phyloP scores from a whole-genome alignment of 2,888 invertebrate genomes.

The Oeneis ivallda region DNA sequence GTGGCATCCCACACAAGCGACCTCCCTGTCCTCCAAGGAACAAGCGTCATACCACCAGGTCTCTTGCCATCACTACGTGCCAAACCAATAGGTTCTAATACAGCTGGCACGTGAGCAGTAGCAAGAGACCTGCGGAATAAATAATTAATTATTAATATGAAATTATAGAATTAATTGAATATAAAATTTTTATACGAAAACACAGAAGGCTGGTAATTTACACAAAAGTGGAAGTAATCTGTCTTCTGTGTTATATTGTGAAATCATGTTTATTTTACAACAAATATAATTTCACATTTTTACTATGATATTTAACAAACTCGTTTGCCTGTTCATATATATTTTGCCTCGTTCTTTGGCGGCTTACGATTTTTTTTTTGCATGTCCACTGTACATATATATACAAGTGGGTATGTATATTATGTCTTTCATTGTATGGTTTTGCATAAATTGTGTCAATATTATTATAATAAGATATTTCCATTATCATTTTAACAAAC shows the following conservation, averaged over 20 bases:
- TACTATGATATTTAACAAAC: neutral
- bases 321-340: slow-evolving; percentile 34
- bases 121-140: too few relatives aligned
- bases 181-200: too few relatives aligned
- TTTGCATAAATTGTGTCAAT: slow-evolving; percentile 15
- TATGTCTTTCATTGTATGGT: slow-evolving; percentile 18
- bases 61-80: too few relatives aligned
- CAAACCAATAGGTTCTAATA: too few relatives aligned
- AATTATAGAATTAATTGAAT: too few relatives aligned
- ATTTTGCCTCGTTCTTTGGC: slow-evolving; percentile 40
- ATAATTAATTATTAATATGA: too few relatives aligned
- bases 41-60: too few relatives aligned
- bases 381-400: slow-evolving; percentile 25
- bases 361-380: slow-evolving; percentile 42
- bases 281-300: too few relatives aligned
- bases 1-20: too few relatives aligned
- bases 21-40: too few relatives aligned
- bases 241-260: neutral
- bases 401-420: neutral
- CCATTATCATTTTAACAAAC: neutral
- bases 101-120: too few relatives aligned
- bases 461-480: slow-evolving; percentile 15
- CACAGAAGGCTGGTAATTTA: neutral
- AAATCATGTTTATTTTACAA: too few relatives aligned
- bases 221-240: neutral